Conservation (phyloP, 1,140 invertebrate species). For the Chlorops oryzae region DNA sequence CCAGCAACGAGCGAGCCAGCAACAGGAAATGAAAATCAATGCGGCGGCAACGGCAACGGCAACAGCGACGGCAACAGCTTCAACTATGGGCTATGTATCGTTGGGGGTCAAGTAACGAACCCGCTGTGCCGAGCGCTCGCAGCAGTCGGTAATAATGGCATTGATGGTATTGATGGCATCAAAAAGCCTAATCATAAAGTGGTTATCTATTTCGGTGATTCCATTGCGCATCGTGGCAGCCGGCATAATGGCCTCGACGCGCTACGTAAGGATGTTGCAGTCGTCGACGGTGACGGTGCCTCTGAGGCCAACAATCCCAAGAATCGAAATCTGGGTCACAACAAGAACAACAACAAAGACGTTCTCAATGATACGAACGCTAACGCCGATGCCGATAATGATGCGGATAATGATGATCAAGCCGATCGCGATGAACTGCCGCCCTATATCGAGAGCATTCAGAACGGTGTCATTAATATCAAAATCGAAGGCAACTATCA, state of each 20-base stretch:
- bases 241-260: constrained; percentile 11
- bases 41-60: neutral
- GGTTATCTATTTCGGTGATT: constrained; percentile 65
- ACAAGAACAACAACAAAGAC: neutral
- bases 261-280: constrained; percentile 21
- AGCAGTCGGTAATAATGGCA: too few species aligned
- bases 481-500: constrained; percentile 60
- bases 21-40: constrained; percentile 1
- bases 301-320: too few species aligned
- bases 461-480: constrained; percentile 58
- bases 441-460: constrained; percentile 47
- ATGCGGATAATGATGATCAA: constrained; percentile 49
- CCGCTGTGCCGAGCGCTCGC: too few species aligned
- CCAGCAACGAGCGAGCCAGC: constrained; percentile 18
- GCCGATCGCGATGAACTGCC: too few species aligned
- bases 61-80: neutral
- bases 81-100: neutral
- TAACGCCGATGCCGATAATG: neutral
- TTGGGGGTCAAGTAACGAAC: neutral
- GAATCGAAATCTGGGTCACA: neutral
- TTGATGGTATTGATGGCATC: constrained; percentile 9
- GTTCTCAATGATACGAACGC: neutral
- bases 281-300: too few species aligned
- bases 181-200: constrained; percentile 54
- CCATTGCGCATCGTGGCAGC: constrained; percentile 50